phyloP scores from a whole-genome alignment of 2,797 vertebrate species.

The Sebastiscus tertius region DNA sequence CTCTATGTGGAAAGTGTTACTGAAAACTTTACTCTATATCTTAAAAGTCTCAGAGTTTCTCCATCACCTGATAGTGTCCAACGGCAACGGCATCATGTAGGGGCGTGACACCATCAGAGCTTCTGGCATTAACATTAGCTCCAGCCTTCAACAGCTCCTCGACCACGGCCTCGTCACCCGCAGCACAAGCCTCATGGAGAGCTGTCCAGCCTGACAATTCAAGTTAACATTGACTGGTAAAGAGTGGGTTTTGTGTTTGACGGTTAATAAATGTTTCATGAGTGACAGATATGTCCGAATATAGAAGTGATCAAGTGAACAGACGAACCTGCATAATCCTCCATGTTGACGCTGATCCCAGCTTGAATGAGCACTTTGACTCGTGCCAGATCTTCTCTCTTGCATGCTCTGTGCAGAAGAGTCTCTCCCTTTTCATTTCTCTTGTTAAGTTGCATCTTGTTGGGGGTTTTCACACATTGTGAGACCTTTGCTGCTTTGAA shows the following conservation, averaged over 20 bases:
- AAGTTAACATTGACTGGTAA: background rate
- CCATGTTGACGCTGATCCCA: constrained; percentile 83
- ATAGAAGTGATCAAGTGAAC: background rate
- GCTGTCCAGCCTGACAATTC: constrained; percentile 87
- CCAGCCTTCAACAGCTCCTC: constrained; percentile 85
- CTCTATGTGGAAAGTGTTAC: background rate
- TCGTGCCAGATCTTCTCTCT: constrained; percentile 75
- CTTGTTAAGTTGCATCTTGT: constrained; percentile 48
- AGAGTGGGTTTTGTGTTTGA: background rate
- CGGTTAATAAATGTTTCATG: background rate
- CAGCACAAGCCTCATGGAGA: constrained; percentile 84
- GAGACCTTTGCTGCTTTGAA: constrained; percentile 20
- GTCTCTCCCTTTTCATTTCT: constrained; percentile 82
- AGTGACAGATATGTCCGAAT: background rate
- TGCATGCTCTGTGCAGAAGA: constrained; percentile 82
- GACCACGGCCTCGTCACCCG: constrained; percentile 79
- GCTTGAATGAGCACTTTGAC: constrained; percentile 82
- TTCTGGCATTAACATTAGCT: constrained; percentile 83
- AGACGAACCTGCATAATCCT: constrained; percentile 86
- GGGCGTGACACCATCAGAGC: constrained; percentile 78
- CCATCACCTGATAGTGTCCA: constrained; percentile 84
- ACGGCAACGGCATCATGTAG: constrained; percentile 84
- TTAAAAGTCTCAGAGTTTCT: background rate
- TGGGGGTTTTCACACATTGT: background rate
- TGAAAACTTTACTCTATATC: background rate